Conservation (phyloP, 2,113 vertebrate species). For the Nothobranchius furzeri region DNA sequence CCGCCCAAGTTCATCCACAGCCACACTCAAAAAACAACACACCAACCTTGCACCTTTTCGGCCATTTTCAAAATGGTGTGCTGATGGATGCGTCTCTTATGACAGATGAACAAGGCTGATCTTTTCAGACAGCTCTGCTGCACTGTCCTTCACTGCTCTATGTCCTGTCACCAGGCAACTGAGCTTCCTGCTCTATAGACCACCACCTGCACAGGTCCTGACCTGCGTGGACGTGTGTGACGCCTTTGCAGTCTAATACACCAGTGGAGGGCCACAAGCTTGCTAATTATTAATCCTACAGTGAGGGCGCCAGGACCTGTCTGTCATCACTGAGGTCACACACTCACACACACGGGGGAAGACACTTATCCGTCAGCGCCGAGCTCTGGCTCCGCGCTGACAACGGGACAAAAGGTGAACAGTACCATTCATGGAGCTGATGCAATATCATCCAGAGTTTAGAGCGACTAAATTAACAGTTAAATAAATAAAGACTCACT, state of each 20-base stretch:
- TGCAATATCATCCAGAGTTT: constrained; percentile 16
- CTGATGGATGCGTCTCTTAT: constrained; percentile 57
- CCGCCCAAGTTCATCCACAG: not conserved
- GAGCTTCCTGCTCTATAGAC: constrained; percentile 50
- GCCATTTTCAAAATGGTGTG: constrained; percentile 66
- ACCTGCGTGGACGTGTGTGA: constrained; percentile 26
- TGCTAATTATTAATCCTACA: constrained; percentile 81
- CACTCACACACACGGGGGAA: constrained; percentile 31
- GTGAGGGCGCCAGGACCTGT: constrained; percentile 65
- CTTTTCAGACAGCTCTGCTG: constrained; percentile 63
- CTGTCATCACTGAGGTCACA: constrained; percentile 70
- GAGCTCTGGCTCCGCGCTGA: constrained; percentile 47
- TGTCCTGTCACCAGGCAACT: constrained; percentile 65
- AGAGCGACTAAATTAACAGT: constrained; percentile 10
- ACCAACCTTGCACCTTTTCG: constrained; percentile 61
- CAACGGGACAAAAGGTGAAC: constrained; percentile 45
- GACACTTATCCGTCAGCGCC: constrained; percentile 40
- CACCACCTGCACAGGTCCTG: constrained; percentile 39
- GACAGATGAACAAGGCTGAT: constrained; percentile 55
- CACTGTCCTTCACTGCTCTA: constrained; percentile 44
- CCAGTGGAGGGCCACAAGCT: constrained; percentile 72
- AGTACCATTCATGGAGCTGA: constrained; percentile 24
- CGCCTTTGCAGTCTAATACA: constrained; percentile 68
- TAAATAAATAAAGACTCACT: constrained; percentile 59
- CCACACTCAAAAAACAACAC: constrained; percentile 46